These are phyloP conservation scores for Mystacornis crossleyi DNA, from an alignment of 2,113 vertebrate species.

Conservation along the genomic window DNA sequence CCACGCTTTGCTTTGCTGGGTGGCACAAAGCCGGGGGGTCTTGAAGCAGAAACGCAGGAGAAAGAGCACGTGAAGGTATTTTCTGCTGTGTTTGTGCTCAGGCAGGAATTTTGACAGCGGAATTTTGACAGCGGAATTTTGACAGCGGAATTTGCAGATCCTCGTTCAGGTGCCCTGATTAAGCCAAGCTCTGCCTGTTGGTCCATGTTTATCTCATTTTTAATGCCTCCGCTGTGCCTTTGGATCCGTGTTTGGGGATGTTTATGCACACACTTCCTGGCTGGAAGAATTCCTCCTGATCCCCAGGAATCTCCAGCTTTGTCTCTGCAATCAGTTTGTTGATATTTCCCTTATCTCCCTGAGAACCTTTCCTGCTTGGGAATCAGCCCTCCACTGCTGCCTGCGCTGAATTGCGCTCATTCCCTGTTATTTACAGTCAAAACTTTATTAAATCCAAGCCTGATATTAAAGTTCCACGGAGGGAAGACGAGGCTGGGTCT, in stretches of 20 bases:
- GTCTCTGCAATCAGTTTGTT: not conserved
- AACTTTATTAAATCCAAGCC: not conserved
- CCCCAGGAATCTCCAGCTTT: not conserved
- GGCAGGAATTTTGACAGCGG: not conserved
- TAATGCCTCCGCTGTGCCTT: not conserved
- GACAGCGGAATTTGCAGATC: not conserved
- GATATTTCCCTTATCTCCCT: not conserved
- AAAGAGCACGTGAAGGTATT: not conserved
- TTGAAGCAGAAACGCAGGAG: not conserved
- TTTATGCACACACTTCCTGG: not conserved
- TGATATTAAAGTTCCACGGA: not conserved
- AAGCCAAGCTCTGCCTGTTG: not conserved
- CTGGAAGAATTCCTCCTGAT: not conserved
- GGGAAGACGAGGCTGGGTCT: not conserved
- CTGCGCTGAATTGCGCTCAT: not conserved
- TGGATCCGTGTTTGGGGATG: not conserved
- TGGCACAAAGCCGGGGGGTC: not conserved
- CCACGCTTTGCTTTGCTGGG: not conserved
- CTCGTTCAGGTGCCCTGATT: not conserved
- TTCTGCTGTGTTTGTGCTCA: not conserved
- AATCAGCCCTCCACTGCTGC: not conserved
- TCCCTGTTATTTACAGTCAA: too few species aligned
- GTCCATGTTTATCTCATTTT: not conserved
- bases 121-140: not conserved
- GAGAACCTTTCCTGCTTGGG: not conserved